These are phyloP conservation scores for Geotria australis DNA, from an alignment of 2,797 vertebrate genomes.

Conservation along the genomic window DNA sequence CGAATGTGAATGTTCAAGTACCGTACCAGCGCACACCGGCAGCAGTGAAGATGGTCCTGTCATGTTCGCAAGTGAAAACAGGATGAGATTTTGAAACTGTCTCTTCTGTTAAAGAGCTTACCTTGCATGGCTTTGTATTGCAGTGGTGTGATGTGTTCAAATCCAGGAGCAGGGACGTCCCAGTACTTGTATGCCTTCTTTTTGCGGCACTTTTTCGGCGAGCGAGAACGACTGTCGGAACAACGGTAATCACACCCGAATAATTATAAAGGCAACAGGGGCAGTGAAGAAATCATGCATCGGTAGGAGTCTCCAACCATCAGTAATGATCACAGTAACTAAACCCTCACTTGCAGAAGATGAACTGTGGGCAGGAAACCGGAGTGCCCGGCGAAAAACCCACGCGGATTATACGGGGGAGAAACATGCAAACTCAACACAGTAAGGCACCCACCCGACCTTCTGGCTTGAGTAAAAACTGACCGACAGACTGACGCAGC, in stretches of 20 bases:
- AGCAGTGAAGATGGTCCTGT: background rate
- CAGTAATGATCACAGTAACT: too few species aligned
- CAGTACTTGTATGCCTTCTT: constrained; percentile 68
- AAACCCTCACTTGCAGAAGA: too few species aligned
- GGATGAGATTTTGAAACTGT: too few species aligned
- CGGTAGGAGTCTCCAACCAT: constrained; percentile 7
- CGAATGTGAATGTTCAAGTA: background rate
- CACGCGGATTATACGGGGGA: too few species aligned
- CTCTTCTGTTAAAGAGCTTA: constrained; percentile 3
- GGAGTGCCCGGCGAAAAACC: too few species aligned
- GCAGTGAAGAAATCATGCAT: constrained; percentile 23
- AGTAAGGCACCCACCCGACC: too few species aligned
- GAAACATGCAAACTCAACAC: too few species aligned
- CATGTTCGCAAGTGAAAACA: too few species aligned
- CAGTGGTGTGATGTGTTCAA: constrained; percentile 42
- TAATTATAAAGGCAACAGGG: constrained; percentile 10
- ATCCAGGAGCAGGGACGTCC: constrained; percentile 35
- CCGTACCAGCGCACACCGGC: background rate
- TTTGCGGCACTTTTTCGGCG: constrained; percentile 62
- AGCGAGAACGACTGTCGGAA: constrained; percentile 16
- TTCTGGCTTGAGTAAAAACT: too few species aligned
- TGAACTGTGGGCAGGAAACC: too few species aligned
- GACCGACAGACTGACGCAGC: too few species aligned
- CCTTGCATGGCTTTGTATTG: constrained; percentile 48
- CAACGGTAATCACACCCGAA: background rate